A percentile compares a stretch with the other conserved stretches of the same genome.
These are phyloP conservation scores for Chloroclystis v-ata DNA, from an alignment of 2,888 invertebrate species.

Conservation along the genomic window DNA sequence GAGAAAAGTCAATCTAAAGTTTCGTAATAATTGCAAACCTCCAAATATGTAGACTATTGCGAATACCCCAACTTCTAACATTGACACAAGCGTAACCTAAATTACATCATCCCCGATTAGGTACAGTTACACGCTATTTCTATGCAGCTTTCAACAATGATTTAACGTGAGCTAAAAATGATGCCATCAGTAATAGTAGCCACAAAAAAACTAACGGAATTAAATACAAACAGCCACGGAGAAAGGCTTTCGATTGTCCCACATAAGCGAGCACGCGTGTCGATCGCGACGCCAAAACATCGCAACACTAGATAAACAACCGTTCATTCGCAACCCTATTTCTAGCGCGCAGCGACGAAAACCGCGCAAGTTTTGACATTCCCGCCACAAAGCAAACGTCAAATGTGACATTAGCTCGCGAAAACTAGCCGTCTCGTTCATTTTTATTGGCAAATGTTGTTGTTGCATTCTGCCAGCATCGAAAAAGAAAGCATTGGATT, in stretches of 20 bases:
- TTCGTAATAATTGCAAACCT: background rate
- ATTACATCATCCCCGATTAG: constrained; percentile 64
- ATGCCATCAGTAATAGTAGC: constrained; percentile 74
- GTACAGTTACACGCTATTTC: constrained; percentile 69
- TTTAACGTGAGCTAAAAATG: constrained; percentile 77
- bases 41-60: background rate
- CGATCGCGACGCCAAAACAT: constrained; percentile 52
- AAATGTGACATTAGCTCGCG: constrained; percentile 41
- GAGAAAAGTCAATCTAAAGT: background rate
- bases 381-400: constrained; percentile 36
- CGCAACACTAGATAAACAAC: constrained; percentile 51
- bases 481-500: constrained; percentile 76
- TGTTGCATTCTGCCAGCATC: constrained; percentile 59
- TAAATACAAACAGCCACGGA: constrained; percentile 69
- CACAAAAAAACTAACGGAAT: constrained; percentile 78
- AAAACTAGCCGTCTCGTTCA: constrained; percentile 46
- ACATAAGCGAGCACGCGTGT: constrained; percentile 74
- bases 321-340: constrained; percentile 44
- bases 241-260: constrained; percentile 79
- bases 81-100: constrained; percentile 34
- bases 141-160: constrained; percentile 69
- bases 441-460: constrained; percentile 33
- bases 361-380: constrained; percentile 54
- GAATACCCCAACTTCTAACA: constrained; percentile 4
- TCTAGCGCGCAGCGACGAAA: constrained; percentile 46